These are phyloP conservation scores for Chaetodon trifascialis DNA, from an alignment of 2,113 vertebrate species.

Conservation along the genomic window DNA sequence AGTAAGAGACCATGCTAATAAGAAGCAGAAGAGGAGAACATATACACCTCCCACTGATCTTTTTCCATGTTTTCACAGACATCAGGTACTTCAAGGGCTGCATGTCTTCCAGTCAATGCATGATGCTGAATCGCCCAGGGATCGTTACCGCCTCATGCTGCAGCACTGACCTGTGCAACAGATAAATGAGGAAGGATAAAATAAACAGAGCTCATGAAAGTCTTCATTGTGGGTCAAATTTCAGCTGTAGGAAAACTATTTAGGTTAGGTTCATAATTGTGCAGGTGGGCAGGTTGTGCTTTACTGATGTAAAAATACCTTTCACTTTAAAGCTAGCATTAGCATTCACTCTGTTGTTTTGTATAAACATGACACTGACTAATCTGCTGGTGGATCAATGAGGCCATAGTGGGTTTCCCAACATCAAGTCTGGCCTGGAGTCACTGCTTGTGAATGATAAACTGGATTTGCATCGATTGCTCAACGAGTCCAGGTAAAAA, in stretches of 20 bases:
- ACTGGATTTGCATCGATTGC: not conserved
- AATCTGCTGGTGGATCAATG: no score
- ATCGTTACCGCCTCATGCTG: constrained; percentile 1
- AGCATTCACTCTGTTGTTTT: no score
- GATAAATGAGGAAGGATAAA: not conserved
- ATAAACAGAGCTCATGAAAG: no score
- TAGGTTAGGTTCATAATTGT: no score
- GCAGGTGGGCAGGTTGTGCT: no score
- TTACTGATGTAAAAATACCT: no score
- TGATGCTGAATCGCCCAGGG: rapidly evolving
- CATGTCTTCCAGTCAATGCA: not conserved
- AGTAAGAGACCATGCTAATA: not conserved
- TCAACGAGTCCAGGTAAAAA: not conserved
- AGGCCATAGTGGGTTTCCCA: no score
- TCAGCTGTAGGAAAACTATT: no score
- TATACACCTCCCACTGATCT: not conserved
- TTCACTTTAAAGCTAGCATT: no score
- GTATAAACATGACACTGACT: no score
- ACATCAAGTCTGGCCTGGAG: no score
- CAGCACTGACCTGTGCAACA: not conserved
- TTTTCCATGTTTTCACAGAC: not conserved
- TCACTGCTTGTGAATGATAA: not conserved
- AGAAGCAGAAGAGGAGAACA: not conserved
- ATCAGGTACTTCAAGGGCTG: constrained; percentile 7
- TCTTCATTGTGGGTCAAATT: no score